Base-by-base conservation (phyloP, 2,888 invertebrate species). In the Coecobrya sp. region DNA sequence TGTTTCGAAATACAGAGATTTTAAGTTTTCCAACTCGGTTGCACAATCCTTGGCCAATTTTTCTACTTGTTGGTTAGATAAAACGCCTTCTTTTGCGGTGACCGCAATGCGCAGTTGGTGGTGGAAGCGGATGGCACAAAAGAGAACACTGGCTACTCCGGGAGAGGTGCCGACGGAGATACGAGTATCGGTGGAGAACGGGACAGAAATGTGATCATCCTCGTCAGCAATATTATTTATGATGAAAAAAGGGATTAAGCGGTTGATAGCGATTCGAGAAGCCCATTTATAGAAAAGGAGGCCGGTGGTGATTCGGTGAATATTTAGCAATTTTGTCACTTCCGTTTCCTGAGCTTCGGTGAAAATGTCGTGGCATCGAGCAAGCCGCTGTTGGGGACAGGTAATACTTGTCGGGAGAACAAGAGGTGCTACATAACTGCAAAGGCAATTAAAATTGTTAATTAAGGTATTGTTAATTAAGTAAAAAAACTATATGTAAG, bases 221-320 rank as follows among this genome's bases (percentile, higher is more conserved):
- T 73, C 42, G 5, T 36, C 73, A 36, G 73, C 73, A 16, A 73
- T 36, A n/a, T 73, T 73, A 1, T n/a, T n/a, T n/a, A 36, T 73
- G 16, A 73, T 3, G 13, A 5, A 13, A 10, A 73, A 1, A 1
- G 73, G 73, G 8, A 73, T 16, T 36, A 36, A 36, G 13, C 73
- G 36, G 19, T 36, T 73, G 7, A 16, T 30, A n/a, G 73, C 8
- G 8, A 36, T 3, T n/a, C 5, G 27, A 25, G n/a, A 73, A 11
- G 36, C 7, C 55, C 55, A 55, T 11, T 8, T 36, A 36, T 27
- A 36, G 7, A n/a, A 19, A 8, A 30, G n/a, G 1, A 11, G n/a
- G 19, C 42, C 42, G 13, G 1, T 16, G 3, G 36, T 30, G 8
- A 55, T 55, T 13, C 13, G 4, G 16, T n/a, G n/a, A n/a, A 55